phyloP scores from a whole-genome alignment of 2,113 vertebrate genomes.

The Nycticebus coucang region DNA sequence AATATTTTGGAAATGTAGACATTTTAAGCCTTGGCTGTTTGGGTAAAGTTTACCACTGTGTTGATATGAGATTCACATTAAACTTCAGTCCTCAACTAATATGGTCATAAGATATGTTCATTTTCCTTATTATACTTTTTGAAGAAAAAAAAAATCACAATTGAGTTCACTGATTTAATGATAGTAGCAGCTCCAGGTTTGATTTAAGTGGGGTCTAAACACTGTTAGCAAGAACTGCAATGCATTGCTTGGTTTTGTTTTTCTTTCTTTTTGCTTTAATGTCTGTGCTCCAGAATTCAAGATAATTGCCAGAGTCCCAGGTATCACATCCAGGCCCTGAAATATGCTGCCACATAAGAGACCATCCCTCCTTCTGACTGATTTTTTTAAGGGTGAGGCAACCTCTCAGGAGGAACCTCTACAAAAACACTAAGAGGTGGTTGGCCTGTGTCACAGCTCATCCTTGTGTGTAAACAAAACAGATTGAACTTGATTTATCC shows the following conservation, averaged over 20 bases:
- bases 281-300: neutral
- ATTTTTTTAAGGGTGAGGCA: neutral
- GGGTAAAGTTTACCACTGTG: neutral
- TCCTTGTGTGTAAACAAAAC: neutral
- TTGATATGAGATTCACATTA: neutral
- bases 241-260: neutral
- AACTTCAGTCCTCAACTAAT: neutral
- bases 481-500: neutral
- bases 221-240: neutral
- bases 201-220: neutral
- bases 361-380: neutral
- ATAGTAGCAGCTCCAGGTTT: neutral
- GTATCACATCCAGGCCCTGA: accelerated
- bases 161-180: neutral
- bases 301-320: too few relatives aligned
- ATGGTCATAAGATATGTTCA: neutral
- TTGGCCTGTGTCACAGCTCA: neutral
- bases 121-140: neutral
- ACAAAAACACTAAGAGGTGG: neutral
- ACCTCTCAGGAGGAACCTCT: neutral
- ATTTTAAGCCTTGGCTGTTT: neutral
- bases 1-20: neutral
- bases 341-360: accelerated
- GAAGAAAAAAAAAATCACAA: neutral
- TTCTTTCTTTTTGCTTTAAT: neutral